A percentile compares a stretch with the other conserved stretches of the same genome.
phyloP scores from a whole-genome alignment of 2,888 invertebrate species.

The Trachelus stipa region DNA sequence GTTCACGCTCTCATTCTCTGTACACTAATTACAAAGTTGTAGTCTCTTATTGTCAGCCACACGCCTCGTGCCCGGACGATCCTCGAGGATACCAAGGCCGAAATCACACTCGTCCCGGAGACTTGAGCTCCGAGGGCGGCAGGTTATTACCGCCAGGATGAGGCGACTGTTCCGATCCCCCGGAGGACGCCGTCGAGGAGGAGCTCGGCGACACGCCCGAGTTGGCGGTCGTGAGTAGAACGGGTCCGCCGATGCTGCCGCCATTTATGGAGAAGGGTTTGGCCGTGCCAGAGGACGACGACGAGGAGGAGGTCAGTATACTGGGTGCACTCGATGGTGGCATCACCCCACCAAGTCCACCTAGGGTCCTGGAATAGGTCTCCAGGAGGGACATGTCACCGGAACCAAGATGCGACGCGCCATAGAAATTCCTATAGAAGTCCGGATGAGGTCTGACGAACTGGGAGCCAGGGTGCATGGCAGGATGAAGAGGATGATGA shows the following conservation, averaged over 20 bases:
- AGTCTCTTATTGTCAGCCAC: conserved; percentile 62
- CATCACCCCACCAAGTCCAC: conserved; percentile 67
- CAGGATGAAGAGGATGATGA: conserved; percentile 70
- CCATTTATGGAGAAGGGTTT: conserved; percentile 59
- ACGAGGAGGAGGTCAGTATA: conserved; percentile 68
- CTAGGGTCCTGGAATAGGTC: conserved; percentile 78
- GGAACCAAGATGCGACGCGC: conserved; percentile 72
- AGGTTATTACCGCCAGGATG: conserved; percentile 48
- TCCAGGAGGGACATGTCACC: conserved; percentile 78
- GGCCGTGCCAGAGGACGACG: conserved; percentile 67
- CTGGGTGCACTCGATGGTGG: conserved; percentile 56
- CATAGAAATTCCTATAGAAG: conserved; percentile 83
- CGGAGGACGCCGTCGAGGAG: conserved; percentile 71
- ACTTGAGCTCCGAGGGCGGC: conserved; percentile 60
- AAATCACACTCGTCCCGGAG: conserved; percentile 63
- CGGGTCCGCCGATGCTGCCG: conserved; percentile 70
- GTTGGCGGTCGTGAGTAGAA: conserved; percentile 71
- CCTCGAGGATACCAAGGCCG: background rate
- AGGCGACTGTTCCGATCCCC: conserved; percentile 63
- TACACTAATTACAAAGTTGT: conserved; percentile 65
- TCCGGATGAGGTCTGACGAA: conserved; percentile 79
- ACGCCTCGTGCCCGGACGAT: conserved; percentile 18
- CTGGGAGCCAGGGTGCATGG: conserved; percentile 71
- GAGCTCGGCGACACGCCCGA: conserved; percentile 71
- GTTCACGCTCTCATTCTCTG: conserved; percentile 38